Evolutionary conservation across 2,888 invertebrate genomes (phyloP), one percentile per base, ranked within the genome.

Genomic region (Euplagia quadripunctaria): DNA sequence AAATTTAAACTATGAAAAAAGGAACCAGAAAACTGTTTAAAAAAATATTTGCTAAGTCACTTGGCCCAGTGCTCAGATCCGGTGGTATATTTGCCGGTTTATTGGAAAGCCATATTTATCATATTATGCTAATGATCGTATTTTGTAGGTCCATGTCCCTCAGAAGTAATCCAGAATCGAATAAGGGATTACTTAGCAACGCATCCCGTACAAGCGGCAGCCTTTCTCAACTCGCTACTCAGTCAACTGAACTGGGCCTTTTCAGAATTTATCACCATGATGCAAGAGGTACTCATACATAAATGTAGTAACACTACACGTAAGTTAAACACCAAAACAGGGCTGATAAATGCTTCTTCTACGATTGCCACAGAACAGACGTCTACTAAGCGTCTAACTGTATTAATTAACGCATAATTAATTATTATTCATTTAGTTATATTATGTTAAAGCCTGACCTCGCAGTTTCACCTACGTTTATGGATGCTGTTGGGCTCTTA

Each of bases 171-270:
- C 81, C 97, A 98, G 91, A 89, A 94, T 49, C 95, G 98, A 2
- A 96, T 98, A 64, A 96, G 96, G 61, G 96, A 97, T 16, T 96
- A 97, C 70, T 88, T 98, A 52, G 80, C 94, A 0, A 92, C 94
- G 4, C 97, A 98, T 85, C 96, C 97, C 11, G 96, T 97, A 52
- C 94, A 96, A 41, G 97, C 98, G 0, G 97, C 97, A 0, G 93
- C 96, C 0, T 98, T 97, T 87, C 93, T 98, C 16, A 98, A 98
- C 91, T 98, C 98, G 0, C 94, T 98, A 43, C 94, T 98, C 9
- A 98, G 97, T 87, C 98, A 98, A 85, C 94, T 98, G 8, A 98
- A 98, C 92, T 98, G 98, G 98, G 97, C 98, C 0, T 98, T 98
- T 89, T 98, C 98, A 0, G 98, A 98, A 88, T 98, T 98, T 87